Evolutionary conservation across 2,888 invertebrate genomes (phyloP).

Genomic region (Atrina japonica): DNA sequence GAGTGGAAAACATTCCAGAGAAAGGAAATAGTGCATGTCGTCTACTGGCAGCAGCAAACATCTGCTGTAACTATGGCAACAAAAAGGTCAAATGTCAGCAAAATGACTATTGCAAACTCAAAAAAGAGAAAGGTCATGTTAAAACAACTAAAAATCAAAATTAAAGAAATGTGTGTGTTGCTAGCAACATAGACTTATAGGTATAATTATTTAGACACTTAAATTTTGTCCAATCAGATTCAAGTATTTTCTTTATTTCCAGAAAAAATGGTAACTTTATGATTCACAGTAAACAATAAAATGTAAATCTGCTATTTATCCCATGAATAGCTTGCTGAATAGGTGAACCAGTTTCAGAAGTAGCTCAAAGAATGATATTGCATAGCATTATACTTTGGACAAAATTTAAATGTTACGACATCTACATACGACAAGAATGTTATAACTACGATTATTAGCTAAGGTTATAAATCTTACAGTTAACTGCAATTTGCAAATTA

Average conservation of each 20-base stretch:
- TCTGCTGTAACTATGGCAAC: constrained; percentile 66
- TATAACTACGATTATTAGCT: constrained; percentile 19
- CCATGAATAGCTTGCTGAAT: too few relatives aligned
- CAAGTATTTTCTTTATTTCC: neutral
- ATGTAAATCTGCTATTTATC: too few relatives aligned
- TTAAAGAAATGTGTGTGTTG: neutral
- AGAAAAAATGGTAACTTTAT: too few relatives aligned
- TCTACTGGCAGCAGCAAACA: constrained; percentile 63
- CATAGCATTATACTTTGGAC: too few relatives aligned
- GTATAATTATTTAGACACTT: neutral
- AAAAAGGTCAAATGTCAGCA: constrained; percentile 55
- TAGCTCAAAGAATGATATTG: too few relatives aligned
- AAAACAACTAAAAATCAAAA: neutral
- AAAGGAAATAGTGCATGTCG: constrained; percentile 61
- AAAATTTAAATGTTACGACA: too few relatives aligned
- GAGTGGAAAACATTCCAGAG: constrained; percentile 55
- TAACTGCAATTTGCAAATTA: constrained; percentile 30
- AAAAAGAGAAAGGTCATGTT: constrained; percentile 21
- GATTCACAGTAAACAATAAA: too few relatives aligned
- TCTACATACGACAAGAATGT: too few relatives aligned
- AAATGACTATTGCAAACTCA: constrained; percentile 45
- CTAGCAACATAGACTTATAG: too few relatives aligned
- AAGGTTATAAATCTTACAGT: constrained; percentile 19
- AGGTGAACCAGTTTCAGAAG: too few relatives aligned
- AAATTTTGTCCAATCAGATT: constrained; percentile 14